Conservation (phyloP, 2,113 vertebrate species). For the Mirza zaza region DNA sequence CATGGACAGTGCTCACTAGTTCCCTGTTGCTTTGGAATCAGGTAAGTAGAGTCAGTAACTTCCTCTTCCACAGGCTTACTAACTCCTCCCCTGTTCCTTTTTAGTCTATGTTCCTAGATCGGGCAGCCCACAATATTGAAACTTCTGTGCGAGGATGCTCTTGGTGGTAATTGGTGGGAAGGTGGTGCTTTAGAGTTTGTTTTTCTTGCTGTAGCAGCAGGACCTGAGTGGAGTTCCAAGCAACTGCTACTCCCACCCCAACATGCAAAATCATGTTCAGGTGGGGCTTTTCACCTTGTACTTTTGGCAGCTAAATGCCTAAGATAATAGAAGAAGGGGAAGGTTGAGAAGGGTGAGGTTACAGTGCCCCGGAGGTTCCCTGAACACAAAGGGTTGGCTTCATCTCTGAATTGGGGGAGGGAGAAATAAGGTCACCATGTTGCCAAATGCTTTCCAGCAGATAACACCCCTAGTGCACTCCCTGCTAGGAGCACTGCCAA, state of each 20-base stretch:
- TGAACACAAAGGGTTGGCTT: neutral
- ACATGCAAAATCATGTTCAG: neutral
- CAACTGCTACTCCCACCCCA: neutral
- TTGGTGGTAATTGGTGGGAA: too few species aligned
- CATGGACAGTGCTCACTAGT: neutral
- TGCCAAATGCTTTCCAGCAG: neutral
- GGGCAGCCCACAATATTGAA: neutral
- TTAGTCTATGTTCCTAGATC: neutral
- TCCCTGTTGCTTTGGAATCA: neutral
- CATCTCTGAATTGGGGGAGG: neutral
- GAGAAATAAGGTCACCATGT: neutral
- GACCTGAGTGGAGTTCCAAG: neutral
- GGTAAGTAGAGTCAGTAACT: neutral
- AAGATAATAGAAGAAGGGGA: neutral
- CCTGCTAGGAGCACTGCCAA: neutral
- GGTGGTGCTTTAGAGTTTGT: neutral
- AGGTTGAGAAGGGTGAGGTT: neutral
- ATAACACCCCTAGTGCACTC: neutral
- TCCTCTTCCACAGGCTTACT: neutral
- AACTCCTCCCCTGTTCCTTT: neutral
- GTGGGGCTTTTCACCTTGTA: neutral
- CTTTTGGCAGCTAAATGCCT: neutral
- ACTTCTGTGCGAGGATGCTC: neutral
- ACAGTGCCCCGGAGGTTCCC: neutral
- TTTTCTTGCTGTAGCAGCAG: neutral